These are phyloP conservation scores for Celastrina argiolus DNA, from an alignment of 2,888 invertebrate species.

Conservation along the genomic window DNA sequence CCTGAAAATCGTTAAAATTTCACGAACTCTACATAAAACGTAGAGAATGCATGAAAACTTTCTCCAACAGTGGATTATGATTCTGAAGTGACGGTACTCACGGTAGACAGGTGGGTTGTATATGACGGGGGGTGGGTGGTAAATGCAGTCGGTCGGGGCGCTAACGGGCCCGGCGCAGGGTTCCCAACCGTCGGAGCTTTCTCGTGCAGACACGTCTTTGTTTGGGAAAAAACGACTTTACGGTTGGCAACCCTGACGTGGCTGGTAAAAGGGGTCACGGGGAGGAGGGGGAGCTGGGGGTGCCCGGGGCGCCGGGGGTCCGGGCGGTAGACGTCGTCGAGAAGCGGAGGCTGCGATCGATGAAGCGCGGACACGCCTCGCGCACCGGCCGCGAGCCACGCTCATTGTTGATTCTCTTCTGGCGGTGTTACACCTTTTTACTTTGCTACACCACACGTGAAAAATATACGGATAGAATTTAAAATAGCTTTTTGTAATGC, in stretches of 20 bases:
- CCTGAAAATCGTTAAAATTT: slow-evolving; percentile 3
- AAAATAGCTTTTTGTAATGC: background rate
- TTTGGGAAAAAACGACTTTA: background rate
- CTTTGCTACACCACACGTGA: slow-evolving; percentile 10
- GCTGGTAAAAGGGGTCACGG: background rate
- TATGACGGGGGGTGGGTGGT: slow-evolving; percentile 61
- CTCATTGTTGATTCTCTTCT: slow-evolving; percentile 58
- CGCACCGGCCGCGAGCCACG: slow-evolving; percentile 55
- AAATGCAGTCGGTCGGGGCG: slow-evolving; percentile 76
- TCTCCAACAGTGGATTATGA: slow-evolving; percentile 32
- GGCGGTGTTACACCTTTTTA: slow-evolving; percentile 25
- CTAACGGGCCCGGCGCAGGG: slow-evolving; percentile 63
- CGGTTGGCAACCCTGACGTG: background rate
- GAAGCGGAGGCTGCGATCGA: slow-evolving; percentile 76
- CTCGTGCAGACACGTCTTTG: slow-evolving; percentile 4
- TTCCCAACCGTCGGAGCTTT: slow-evolving; percentile 34
- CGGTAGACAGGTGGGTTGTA: slow-evolving; percentile 58
- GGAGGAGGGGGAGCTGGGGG: background rate
- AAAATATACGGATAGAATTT: background rate
- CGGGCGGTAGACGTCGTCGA: slow-evolving; percentile 72
- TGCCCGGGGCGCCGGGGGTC: slow-evolving; percentile 27
- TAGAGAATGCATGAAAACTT: slow-evolving; percentile 10
- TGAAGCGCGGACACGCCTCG: slow-evolving; percentile 77
- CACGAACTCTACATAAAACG: slow-evolving; percentile 26
- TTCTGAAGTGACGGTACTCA: slow-evolving; percentile 48